phyloP scores from a whole-genome alignment of 2,888 invertebrate species.

The Tipula unca region DNA sequence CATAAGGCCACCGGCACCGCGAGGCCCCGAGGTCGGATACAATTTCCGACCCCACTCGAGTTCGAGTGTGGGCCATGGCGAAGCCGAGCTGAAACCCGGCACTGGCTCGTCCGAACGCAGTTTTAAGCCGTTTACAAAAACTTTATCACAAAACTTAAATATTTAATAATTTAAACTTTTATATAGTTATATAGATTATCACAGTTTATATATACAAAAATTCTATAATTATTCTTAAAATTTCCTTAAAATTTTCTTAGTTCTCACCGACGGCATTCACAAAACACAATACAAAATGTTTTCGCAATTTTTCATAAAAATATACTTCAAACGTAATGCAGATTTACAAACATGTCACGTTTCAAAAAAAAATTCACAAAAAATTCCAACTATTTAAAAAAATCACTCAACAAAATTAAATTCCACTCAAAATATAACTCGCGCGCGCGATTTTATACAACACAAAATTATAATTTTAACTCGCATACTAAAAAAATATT shows the following conservation, averaged over 20 bases:
- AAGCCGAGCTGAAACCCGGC: constrained; percentile 68
- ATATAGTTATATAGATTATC: background rate
- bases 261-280: constrained; percentile 8
- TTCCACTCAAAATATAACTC: background rate
- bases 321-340: background rate
- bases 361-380: background rate
- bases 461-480: background rate
- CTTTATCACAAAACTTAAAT: background rate
- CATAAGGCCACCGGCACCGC: constrained; percentile 63
- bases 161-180: background rate
- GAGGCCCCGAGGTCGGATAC: constrained; percentile 63
- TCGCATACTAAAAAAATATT: background rate
- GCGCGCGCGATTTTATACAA: background rate
- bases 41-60: constrained; percentile 76
- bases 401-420: background rate
- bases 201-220: background rate
- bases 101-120: constrained; percentile 69
- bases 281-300: background rate
- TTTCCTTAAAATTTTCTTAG: background rate
- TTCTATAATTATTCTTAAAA: background rate
- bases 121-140: constrained; percentile 32
- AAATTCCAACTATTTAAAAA: background rate
- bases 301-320: background rate
- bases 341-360: background rate
- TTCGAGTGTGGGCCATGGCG: constrained; percentile 70